Evolutionary conservation across 2,888 invertebrate genomes (phyloP), one percentile per base, ranked within the genome.

Genomic region (Melieria crassipennis): DNA sequence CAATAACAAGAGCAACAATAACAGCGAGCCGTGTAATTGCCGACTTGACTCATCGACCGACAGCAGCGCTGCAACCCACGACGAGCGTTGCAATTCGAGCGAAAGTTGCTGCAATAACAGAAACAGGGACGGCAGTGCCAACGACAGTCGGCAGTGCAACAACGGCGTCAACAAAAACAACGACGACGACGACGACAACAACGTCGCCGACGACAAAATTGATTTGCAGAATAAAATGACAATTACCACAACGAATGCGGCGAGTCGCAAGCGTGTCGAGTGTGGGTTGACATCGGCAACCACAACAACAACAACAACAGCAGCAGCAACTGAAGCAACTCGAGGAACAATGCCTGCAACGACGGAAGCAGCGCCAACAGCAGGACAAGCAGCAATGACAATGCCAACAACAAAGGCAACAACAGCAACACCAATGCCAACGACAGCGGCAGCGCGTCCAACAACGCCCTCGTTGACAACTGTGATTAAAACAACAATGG

Each of bases 401-500:
- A 55, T 16, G 52, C n/a, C 52, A 13, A 13, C 70, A 10, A 67
- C 78, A 64, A 62, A 74, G 57, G 65, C 75, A 69, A 57, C 76
- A 78, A 77, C 80, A 76, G 76, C 79, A 75, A 76, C 79, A 76
- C 55, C 80, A 80, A 77, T 80, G 75, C 76, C 79, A 75, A 69
- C 81, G 77, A 80, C 81, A 72, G 77, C 77, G 69, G 61, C 75
- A 69, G 52, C 69, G 73, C 71, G 65, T 69, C 75, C 74, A 73
- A 63, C 73, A 68, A 69, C 71, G 82, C 84, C 84, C 79, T 79
- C 81, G 78, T 80, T 83, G 74, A 84, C 83, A 81, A 83, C 84
- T 84, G 84, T 84, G 84, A 84, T 84, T 82, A 84, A 81, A 84
- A 84, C 84, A 77, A 84, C 84, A 80, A 83, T 84, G 84, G 84